Percentiles rank a stretch among this genome's conserved stretches.
Conservation (phyloP, 2,113 vertebrate species). For the Reinhardtius hippoglossoides region DNA sequence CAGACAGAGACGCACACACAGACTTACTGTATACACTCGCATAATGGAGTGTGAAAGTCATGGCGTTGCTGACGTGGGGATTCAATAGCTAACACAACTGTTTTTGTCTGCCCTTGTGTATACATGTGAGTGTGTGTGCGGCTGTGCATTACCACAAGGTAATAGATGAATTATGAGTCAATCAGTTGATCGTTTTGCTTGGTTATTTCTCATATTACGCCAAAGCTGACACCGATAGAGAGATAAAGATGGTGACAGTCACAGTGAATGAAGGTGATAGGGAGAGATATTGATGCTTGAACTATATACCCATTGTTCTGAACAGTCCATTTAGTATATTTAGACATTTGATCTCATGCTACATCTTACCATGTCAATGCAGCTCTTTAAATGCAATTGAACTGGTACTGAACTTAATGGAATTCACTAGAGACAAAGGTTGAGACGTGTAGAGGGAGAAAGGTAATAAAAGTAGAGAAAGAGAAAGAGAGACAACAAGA, state of each 20-base stretch:
- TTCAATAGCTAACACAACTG: slow-evolving; percentile 28
- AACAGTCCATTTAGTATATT: slow-evolving; percentile 11
- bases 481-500: slow-evolving; percentile 28
- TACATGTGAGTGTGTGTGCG: slow-evolving; percentile 9
- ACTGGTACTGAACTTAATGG: slow-evolving; percentile 25
- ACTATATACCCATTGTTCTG: slow-evolving; percentile 29
- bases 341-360: slow-evolving; percentile 22
- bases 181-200: slow-evolving; percentile 53
- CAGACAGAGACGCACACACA: neutral
- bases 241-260: slow-evolving; percentile 32
- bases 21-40: neutral
- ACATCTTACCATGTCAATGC: slow-evolving; percentile 11
- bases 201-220: slow-evolving; percentile 49
- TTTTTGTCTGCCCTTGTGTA: slow-evolving; percentile 33
- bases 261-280: slow-evolving; percentile 37
- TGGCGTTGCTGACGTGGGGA: slow-evolving; percentile 34
- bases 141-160: slow-evolving; percentile 22
- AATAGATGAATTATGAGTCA: slow-evolving; percentile 57
- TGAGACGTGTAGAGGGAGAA: slow-evolving; percentile 29
- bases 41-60: slow-evolving; percentile 67
- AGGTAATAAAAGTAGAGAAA: slow-evolving; percentile 10
- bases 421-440: slow-evolving; percentile 34
- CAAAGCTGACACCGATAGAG: slow-evolving; percentile 49
- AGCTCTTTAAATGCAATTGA: slow-evolving; percentile 31
- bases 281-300: neutral